Evolutionary conservation across 2,888 invertebrate genomes (phyloP).

Genomic region (Caenorhabditis angaria): DNA sequence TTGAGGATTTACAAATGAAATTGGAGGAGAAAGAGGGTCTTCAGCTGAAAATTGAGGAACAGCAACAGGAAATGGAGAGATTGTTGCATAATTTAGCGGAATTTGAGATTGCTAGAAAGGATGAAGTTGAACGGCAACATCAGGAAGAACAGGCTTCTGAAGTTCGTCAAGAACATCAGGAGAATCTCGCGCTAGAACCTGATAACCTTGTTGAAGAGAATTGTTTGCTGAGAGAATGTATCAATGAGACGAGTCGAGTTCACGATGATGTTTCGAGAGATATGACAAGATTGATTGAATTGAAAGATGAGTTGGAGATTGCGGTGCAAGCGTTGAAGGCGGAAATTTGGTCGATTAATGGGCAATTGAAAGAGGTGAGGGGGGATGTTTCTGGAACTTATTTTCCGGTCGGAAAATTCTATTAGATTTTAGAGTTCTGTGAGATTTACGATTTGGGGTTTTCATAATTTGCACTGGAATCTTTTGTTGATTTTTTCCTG

Average conservation of each 20-base stretch:
- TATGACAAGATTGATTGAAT: constrained; percentile 39
- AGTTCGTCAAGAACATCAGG: constrained; percentile 13
- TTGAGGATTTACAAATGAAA: constrained; percentile 17
- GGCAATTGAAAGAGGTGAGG: constrained; percentile 57
- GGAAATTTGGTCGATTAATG: constrained; percentile 68
- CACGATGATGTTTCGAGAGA: constrained; percentile 34
- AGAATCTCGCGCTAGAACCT: constrained; percentile 8
- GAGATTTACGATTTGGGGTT: too few relatives aligned
- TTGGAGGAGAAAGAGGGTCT: constrained; percentile 9
- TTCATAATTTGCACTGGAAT: too few relatives aligned
- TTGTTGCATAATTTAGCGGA: constrained; percentile 23
- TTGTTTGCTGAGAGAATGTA: constrained; percentile 30
- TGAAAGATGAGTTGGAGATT: constrained; percentile 63
- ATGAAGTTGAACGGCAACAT: constrained; percentile 16
- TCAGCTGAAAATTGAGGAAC: constrained; percentile 8
- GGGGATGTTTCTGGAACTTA: neutral
- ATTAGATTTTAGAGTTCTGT: too few relatives aligned
- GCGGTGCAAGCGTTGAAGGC: constrained; percentile 64
- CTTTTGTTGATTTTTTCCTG: too few relatives aligned
- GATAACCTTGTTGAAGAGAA: constrained; percentile 26
- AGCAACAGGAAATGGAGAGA: constrained; percentile 11
- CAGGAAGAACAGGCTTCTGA: constrained; percentile 24
- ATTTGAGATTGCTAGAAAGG: constrained; percentile 24
- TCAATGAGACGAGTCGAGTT: constrained; percentile 20
- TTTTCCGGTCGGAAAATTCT: too few relatives aligned